Conservation (phyloP, 2,888 invertebrate genomes). For the Agrochola circellaris region DNA sequence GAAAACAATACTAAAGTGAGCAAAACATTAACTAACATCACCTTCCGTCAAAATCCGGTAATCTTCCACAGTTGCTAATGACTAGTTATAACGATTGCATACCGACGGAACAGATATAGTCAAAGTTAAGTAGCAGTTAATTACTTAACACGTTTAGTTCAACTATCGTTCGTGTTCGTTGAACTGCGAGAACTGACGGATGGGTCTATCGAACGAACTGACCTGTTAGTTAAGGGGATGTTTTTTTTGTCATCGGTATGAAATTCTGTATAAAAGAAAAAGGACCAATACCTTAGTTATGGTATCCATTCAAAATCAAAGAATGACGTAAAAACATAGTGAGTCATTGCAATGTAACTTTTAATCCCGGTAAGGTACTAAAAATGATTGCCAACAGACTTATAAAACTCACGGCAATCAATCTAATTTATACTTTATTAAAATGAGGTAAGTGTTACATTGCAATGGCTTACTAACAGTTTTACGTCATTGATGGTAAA, state of each 20-base stretch:
- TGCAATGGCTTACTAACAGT: too few relatives aligned
- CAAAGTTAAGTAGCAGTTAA: slow-evolving; percentile 67
- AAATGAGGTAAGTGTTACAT: too few relatives aligned
- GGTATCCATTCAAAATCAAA: background rate
- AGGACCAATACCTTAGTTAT: background rate
- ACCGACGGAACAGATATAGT: slow-evolving; percentile 54
- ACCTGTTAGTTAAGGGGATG: slow-evolving; percentile 64
- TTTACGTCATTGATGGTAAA: background rate
- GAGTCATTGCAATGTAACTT: too few relatives aligned
- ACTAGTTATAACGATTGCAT: slow-evolving; percentile 63
- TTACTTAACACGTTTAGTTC: slow-evolving; percentile 77
- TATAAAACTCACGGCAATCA: background rate
- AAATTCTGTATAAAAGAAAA: background rate
- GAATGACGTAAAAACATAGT: too few relatives aligned
- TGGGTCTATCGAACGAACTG: slow-evolving; percentile 64
- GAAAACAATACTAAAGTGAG: slow-evolving; percentile 1
- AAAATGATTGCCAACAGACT: too few relatives aligned
- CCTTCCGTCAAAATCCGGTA: slow-evolving; percentile 25
- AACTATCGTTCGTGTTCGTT: slow-evolving; percentile 70
- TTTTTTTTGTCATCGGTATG: background rate
- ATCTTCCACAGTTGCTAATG: slow-evolving; percentile 57
- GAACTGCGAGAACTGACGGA: slow-evolving; percentile 76
- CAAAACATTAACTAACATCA: slow-evolving; percentile 22
- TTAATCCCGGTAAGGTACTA: too few relatives aligned
- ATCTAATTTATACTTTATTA: background rate